These are phyloP conservation scores for Leptinotarsa texana DNA, from an alignment of 1,140 invertebrate genomes.

Conservation along the genomic window DNA sequence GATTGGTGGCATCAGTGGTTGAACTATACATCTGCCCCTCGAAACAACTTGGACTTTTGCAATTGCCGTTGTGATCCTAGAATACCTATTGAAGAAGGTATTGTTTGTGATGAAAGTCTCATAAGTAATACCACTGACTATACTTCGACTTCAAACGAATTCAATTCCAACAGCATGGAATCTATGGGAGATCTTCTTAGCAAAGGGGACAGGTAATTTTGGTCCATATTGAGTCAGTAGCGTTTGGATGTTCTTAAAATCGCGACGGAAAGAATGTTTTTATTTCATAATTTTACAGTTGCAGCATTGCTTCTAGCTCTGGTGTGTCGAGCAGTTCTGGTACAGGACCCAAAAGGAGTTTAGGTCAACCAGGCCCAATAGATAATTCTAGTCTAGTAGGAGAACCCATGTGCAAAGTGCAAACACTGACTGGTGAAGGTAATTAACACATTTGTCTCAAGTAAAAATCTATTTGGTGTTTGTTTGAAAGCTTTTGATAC, in stretches of 20 bases:
- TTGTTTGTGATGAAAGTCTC: conserved; percentile 68
- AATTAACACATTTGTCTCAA: not conserved
- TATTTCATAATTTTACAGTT: conserved; percentile 48
- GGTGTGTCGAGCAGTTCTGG: conserved; percentile 60
- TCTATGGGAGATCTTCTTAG: conserved; percentile 63
- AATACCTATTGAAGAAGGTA: conserved; percentile 60
- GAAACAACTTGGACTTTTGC: conserved; percentile 51
- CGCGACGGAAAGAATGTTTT: not conserved
- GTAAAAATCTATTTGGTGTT: too few relatives aligned
- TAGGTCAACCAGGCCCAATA: conserved; percentile 70
- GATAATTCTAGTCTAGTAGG: conserved; percentile 75
- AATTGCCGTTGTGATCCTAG: conserved; percentile 46
- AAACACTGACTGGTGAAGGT: conserved; percentile 79
- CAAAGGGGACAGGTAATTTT: conserved; percentile 58
- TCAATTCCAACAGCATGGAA: conserved; percentile 58
- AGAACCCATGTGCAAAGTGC: conserved; percentile 65
- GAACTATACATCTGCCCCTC: conserved; percentile 65
- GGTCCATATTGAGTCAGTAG: not conserved
- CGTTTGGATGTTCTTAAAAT: conserved; percentile 29
- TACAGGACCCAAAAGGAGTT: conserved; percentile 51
- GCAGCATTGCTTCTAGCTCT: conserved; percentile 63
- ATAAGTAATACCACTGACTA: conserved; percentile 63
- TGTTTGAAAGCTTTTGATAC: too few relatives aligned
- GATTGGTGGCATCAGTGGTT: conserved; percentile 85
- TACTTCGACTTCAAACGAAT: conserved; percentile 49